Evolutionary conservation across 23 tunicate genomes (phyloP).

Genomic region (Trididemnum clinides): DNA sequence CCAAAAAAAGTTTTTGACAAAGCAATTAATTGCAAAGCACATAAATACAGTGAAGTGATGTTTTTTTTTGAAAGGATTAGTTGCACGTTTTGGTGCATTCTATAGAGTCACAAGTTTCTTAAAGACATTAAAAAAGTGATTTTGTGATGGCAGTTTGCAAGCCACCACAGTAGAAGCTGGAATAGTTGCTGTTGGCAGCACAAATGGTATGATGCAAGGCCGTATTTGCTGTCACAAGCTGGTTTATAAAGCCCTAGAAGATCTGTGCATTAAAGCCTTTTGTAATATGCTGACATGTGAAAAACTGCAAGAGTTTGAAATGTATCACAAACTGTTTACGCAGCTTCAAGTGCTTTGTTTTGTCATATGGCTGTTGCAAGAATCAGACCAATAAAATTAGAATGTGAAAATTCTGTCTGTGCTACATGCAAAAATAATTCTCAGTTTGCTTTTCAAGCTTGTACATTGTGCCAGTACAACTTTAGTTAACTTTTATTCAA

Average conservation of each 20-base stretch:
- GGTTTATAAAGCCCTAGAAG: neutral
- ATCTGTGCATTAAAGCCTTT: neutral
- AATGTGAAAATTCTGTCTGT: too few species aligned
- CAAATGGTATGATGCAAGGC: neutral
- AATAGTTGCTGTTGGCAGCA: neutral
- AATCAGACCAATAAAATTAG: too few species aligned
- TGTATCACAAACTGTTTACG: too few species aligned
- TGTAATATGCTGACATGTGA: neutral
- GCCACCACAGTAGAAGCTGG: neutral
- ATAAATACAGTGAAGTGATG: neutral
- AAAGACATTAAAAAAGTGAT: neutral
- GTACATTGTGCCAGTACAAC: neutral
- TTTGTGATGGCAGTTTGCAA: conserved; percentile 7
- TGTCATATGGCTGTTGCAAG: too few species aligned
- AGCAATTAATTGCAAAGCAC: conserved; percentile 9
- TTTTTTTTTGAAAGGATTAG: neutral
- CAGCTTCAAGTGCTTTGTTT: too few species aligned
- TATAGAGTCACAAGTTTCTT: neutral
- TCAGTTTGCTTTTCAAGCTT: neutral
- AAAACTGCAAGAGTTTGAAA: neutral
- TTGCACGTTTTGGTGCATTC: neutral
- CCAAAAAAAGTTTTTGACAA: neutral
- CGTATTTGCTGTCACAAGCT: neutral
- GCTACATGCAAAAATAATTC: too few species aligned
- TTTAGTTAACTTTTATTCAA: neutral